Base-by-base conservation (phyloP, 2,888 invertebrate species). In the Heliconius charithonia region DNA sequence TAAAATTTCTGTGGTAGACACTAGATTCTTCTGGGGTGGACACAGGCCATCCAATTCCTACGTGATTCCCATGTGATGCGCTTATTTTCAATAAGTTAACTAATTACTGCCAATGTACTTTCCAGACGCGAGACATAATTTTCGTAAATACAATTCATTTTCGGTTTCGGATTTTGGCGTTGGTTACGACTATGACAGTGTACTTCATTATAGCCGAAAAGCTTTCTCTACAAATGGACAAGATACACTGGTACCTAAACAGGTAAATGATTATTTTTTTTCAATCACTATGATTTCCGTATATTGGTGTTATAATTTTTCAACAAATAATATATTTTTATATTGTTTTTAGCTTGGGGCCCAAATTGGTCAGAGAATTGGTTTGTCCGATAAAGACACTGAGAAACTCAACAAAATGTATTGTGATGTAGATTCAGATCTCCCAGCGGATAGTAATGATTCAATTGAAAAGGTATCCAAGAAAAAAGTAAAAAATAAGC, bases 101-200 rank as follows among this genome's bases (percentile, higher is more conserved):
- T 72, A 59, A 25, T 9, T 37, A 19, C 7, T 70, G 25, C 9
- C 1, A 19, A 72, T 4, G 59, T 37, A 16, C 7, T 65, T 74
- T 88, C 74, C 91, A 95, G 95, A 89, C 81, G 91, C 93, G 59
- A 89, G 90, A 76, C 93, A 95, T 86, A 95, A 95, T 88, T 95
- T 97, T 86, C 96, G 96, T 81, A 97, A 97, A 89, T 97, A 97
- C 88, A 95, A 96, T 79, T 93, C 94, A 75, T 95, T 95, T 76
- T 92, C 95, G 32, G 96, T 97, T 63, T 96, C 96, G 10, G 96
- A 97, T 88, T 97, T 96, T 85, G 96, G 96, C 22, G 95, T 96
- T 66, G 94, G 95, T 22, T 97, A 97, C 86, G 97, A 97, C 91
- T 97, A 97, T 86, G 95, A 95, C 79, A 97, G 97, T 87, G 96